Evolutionary conservation across 2,113 vertebrate species (phyloP), one percentile per base, ranked within the genome.

Genomic region (Gymnobelideus leadbeateri): DNA sequence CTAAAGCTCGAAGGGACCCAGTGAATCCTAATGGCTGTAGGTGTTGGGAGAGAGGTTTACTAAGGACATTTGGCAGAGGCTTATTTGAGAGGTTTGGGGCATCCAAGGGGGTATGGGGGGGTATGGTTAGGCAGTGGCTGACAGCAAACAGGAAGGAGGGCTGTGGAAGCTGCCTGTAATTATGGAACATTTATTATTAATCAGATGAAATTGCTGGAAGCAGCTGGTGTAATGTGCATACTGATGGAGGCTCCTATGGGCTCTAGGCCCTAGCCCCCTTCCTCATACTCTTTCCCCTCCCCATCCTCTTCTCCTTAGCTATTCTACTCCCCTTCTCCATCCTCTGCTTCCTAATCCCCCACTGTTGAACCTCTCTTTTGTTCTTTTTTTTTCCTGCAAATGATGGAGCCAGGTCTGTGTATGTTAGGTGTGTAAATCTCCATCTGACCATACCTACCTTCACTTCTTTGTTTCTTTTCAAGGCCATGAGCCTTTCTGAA

Each of bases 161-260:
- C 97, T 97, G 97, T 97, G 98, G 98, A 98, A 97, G 98, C 96
- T 90, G 97, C 68, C 98, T 98, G 98, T 99, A 99, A 99, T 99
- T 99, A 99, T 77, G 96, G 98, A 94, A 97, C 98, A 98, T 99
- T 98, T 99, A 99, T 99, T 99, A 99, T 99, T 99, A 98, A 99
- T 99, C 97, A 49, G 94, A 97, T 98, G 98, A 98, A 99, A 99
- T 99, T 98, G 98, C 98, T 99, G 98, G 98, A 98, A 99, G 98
- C 98, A 98, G 98, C 98, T 98, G 97, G 98, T 98, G 98, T 98
- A 98, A 98, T 98, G 98, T 98, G 98, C 97, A 96, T 98, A 97
- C 98, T 89, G 96, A 98, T 98, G 98, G 97, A 98, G 98, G 93
- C 68, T 93, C 68, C 93, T 93, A 94, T 92, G 91, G 52, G 53